These are phyloP conservation scores for Napeogenes sylphis DNA, from an alignment of 2,888 invertebrate species.

Conservation along the genomic window DNA sequence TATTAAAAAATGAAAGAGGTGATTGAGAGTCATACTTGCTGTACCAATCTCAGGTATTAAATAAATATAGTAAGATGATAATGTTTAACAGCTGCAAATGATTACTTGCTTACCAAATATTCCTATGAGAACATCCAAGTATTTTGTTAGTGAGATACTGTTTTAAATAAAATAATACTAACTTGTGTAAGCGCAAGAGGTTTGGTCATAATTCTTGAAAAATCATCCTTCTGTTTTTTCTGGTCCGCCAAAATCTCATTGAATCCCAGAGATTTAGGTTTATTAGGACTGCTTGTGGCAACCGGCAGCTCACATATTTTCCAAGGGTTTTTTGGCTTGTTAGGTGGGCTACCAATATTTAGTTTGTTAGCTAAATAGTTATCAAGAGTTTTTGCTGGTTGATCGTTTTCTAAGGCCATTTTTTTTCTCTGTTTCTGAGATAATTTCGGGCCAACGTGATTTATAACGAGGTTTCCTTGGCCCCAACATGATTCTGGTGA, in stretches of 20 bases:
- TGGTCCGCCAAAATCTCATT: slow-evolving; percentile 84
- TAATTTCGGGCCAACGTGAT: slow-evolving; percentile 72
- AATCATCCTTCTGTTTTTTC: slow-evolving; percentile 83
- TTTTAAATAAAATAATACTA: slow-evolving; percentile 4
- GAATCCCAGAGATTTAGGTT: slow-evolving; percentile 54
- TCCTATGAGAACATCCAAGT: too few relatives aligned
- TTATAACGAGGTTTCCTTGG: slow-evolving; percentile 60
- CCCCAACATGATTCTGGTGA: slow-evolving; percentile 47
- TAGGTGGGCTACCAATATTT: slow-evolving; percentile 52
- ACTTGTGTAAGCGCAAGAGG: slow-evolving; percentile 87
- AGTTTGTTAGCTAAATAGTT: slow-evolving; percentile 49
- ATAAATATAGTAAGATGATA: too few relatives aligned
- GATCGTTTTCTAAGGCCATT: slow-evolving; percentile 65
- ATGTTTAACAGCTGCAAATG: too few relatives aligned
- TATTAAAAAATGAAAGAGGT: too few relatives aligned
- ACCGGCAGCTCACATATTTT: slow-evolving; percentile 53
- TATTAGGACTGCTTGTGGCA: slow-evolving; percentile 62
- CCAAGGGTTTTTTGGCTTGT: slow-evolving; percentile 74
- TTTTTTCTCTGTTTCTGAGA: slow-evolving; percentile 82
- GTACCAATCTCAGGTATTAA: too few relatives aligned
- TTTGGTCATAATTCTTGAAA: slow-evolving; percentile 84
- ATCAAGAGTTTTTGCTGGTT: slow-evolving; percentile 47
- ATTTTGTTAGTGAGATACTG: too few relatives aligned
- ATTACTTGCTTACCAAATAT: too few relatives aligned
- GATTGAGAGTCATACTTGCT: too few relatives aligned